Evolutionary conservation across 2,797 vertebrate genomes (phyloP).

Genomic region (Schizopygopsis pylzovi): DNA sequence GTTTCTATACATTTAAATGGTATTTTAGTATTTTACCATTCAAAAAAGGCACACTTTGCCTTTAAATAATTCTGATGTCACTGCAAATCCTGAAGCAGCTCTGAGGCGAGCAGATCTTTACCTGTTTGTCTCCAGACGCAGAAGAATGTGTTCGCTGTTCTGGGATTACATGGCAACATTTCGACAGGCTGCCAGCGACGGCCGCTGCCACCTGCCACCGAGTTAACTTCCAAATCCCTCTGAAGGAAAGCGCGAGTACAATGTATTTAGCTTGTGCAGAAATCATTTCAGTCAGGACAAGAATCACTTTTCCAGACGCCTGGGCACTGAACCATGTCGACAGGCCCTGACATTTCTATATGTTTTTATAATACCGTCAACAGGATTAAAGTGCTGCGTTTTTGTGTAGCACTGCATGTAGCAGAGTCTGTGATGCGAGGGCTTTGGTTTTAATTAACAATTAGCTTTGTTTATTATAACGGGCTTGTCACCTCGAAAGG

Average conservation of each 20-base stretch:
- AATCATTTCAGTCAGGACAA: constrained; percentile 62
- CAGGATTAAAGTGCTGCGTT: constrained; percentile 18
- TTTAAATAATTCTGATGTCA: constrained; percentile 1
- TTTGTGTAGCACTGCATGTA: constrained; percentile 56
- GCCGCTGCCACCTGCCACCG: constrained; percentile 68
- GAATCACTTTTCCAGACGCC: constrained; percentile 63
- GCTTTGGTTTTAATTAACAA: not conserved
- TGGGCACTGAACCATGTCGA: constrained; percentile 61
- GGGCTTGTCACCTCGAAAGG: not conserved
- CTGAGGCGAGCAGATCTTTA: constrained; percentile 63
- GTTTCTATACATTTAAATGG: not conserved
- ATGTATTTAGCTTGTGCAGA: constrained; percentile 66
- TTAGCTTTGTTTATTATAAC: not conserved
- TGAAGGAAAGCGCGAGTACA: constrained; percentile 60
- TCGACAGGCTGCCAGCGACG: constrained; percentile 54
- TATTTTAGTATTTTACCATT: not conserved
- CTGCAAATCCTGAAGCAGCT: constrained; percentile 29
- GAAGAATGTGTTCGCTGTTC: constrained; percentile 61
- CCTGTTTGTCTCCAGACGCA: constrained; percentile 67
- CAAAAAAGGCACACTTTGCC: not conserved
- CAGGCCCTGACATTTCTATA: constrained; percentile 67
- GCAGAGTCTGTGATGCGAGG: not conserved
- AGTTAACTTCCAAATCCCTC: constrained; percentile 64
- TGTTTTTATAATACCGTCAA: constrained; percentile 66
- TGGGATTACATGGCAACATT: constrained; percentile 60